These are phyloP conservation scores for Trachythela sp. DNA, from an alignment of 64 coral and sea anemone genomes.

Conservation along the genomic window DNA sequence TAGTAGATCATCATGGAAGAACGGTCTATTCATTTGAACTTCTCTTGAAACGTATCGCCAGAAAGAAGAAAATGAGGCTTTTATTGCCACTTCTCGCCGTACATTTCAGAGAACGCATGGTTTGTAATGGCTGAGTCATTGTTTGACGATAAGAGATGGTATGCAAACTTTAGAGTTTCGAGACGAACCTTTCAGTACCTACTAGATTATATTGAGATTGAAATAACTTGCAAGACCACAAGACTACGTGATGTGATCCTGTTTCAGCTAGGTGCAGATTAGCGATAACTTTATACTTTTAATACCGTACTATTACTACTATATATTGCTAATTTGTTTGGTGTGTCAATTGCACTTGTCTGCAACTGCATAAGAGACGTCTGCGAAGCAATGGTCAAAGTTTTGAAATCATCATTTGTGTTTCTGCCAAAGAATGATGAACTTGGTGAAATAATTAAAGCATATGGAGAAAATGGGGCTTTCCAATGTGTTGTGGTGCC, in stretches of 20 bases:
- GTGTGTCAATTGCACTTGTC: background rate
- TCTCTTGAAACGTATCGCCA: no score
- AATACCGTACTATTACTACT: background rate
- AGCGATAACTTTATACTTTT: background rate
- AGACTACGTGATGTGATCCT: background rate
- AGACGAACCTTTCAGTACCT: background rate
- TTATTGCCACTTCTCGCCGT: no score
- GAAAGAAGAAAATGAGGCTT: no score
- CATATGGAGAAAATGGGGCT: background rate
- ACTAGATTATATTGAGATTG: background rate
- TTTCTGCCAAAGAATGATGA: background rate
- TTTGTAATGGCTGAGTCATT: background rate
- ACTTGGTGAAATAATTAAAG: background rate
- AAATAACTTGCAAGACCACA: background rate
- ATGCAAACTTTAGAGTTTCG: conserved; percentile 14
- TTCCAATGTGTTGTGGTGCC: background rate
- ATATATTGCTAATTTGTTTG: background rate
- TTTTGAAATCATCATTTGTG: background rate
- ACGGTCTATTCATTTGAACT: no score
- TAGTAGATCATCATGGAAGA: no score
- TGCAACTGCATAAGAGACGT: background rate
- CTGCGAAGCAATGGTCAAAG: background rate
- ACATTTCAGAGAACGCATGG: background rate
- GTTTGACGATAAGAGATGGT: background rate
- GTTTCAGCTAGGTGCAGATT: background rate